These are phyloP conservation scores for Oplegnathus fasciatus DNA, from an alignment of 2,113 vertebrate genomes.

Conservation along the genomic window DNA sequence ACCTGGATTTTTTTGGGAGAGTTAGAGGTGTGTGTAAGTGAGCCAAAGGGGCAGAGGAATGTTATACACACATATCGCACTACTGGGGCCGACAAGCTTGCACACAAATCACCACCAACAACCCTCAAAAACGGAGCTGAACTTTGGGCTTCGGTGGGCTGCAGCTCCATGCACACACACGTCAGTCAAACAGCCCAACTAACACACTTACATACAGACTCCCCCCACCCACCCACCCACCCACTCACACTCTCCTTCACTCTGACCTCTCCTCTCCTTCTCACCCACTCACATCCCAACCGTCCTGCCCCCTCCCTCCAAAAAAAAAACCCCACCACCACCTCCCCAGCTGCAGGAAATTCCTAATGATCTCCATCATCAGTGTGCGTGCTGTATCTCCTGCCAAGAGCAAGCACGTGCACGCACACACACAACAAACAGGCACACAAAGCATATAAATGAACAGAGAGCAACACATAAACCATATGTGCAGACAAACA, in stretches of 20 bases:
- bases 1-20: constrained; percentile 21
- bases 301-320: constrained; percentile 33
- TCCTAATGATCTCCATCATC: constrained; percentile 98
- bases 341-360: constrained; percentile 95
- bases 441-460: constrained; percentile 56
- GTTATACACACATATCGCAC: constrained; percentile 13
- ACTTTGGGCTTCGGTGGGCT: constrained; percentile 39
- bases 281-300: constrained; percentile 64
- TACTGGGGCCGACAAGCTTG: constrained; percentile 14
- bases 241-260: constrained; percentile 65
- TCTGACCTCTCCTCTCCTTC: constrained; percentile 63
- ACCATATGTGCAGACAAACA: constrained; percentile 74
- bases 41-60: constrained; percentile 32
- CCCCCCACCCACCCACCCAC: constrained; percentile 9
- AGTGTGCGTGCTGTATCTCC: constrained; percentile 84
- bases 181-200: constrained; percentile 48
- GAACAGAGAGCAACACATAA: constrained; percentile 69
- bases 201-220: constrained; percentile 42
- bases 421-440: constrained; percentile 13
- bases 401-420: constrained; percentile 86
- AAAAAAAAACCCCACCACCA: constrained; percentile 69
- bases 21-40: constrained; percentile 35
- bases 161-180: constrained; percentile 36
- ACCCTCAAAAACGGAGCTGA: constrained; percentile 38
- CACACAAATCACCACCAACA: constrained; percentile 44